These are phyloP conservation scores for Sylvia borin DNA, from an alignment of 2,797 vertebrate species.

Conservation along the genomic window DNA sequence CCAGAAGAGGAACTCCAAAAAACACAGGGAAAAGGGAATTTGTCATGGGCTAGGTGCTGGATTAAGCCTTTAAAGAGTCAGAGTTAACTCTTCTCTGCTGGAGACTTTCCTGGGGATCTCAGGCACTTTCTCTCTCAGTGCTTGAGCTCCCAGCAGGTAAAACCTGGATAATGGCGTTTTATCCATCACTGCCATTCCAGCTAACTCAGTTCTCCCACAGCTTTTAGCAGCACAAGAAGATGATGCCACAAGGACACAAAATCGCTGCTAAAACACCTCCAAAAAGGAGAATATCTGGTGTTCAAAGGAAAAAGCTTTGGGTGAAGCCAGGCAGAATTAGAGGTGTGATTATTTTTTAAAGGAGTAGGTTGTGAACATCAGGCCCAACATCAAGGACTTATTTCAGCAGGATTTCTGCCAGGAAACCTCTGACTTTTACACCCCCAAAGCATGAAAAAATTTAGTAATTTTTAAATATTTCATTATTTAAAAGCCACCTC, in stretches of 20 bases:
- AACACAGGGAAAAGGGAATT: neutral
- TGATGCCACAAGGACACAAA: neutral
- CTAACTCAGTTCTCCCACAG: neutral
- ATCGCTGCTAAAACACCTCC: neutral
- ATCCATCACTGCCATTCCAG: neutral
- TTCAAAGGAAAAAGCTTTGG: neutral
- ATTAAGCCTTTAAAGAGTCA: neutral
- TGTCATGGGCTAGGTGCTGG: rapidly evolving
- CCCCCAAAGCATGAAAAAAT: neutral
- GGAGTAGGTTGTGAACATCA: neutral
- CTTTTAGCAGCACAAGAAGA: neutral
- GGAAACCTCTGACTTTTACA: neutral
- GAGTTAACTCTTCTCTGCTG: neutral
- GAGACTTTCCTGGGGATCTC: neutral
- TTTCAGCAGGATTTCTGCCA: neutral
- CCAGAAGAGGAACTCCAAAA: neutral
- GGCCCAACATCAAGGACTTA: neutral
- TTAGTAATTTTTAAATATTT: rapidly evolving
- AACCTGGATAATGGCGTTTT: neutral
- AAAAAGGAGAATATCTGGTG: neutral
- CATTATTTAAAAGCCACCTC: neutral
- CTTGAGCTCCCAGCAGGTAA: neutral
- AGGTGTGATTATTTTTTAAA: neutral
- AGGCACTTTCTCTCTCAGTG: neutral
- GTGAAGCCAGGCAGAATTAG: neutral